Evolutionary conservation across 2,888 invertebrate species (phyloP), one percentile per base, ranked within the genome.

Genomic region (Cephus nigrinus): DNA sequence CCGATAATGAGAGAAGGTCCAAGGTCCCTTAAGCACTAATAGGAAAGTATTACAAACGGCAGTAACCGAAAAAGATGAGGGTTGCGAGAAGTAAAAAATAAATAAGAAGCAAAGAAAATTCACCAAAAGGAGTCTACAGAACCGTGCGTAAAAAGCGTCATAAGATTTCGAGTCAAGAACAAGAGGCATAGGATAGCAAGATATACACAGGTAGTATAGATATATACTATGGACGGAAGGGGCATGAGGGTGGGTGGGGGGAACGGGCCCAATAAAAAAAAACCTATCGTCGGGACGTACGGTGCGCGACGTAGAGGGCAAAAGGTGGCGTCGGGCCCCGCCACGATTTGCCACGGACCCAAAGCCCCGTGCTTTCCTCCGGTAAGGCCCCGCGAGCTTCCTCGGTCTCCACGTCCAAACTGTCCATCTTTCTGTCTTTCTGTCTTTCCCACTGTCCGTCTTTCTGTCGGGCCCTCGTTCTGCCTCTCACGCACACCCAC

Each of bases 301-400:
- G 55, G 55, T 55, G 23, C 55, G 55, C 55, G 55, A 55, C 55
- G 55, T 55, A 55, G 55, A 55, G 55, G 55, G 55, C 55, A 55
- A 55, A 55, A 55, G 55, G 55, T 55, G 55, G 23, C 55, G 55
- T 55, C 55, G 55, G 86, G 83, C 78, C 86, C 83, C 81, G 82
- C 75, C 83, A 83, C 88, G 86, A 88, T 88, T 88, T 86, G 88
- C 87, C 84, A 88, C 86, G 88, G 88, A 87, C 86, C 84, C 85
- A 55, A 55, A 55, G 80, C 79, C 76, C 80, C 79, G 78, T 78
- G 77, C 77, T 75, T 77, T 78, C 76, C 55, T 55, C 5, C 55
- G 55, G 55, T 55, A 55, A 55, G 55, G 71, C 71, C 12, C 71
- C 71, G 72, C 72, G 73, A 73, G 80, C 35, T 80, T 76, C 76